These are phyloP conservation scores for Oxystoma pomonae DNA, from an alignment of 2,888 invertebrate species.

Conservation along the genomic window DNA sequence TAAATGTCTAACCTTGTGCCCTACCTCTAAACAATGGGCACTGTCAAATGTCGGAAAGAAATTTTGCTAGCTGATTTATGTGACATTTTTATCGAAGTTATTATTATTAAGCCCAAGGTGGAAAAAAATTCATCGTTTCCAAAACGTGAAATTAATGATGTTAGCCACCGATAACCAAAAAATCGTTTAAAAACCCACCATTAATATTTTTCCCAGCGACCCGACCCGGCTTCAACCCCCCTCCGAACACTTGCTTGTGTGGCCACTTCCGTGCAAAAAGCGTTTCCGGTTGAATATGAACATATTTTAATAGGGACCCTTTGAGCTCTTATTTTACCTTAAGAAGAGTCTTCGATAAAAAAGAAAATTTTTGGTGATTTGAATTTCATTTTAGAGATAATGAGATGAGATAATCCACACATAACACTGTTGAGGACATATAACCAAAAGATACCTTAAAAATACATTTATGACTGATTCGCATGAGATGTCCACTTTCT, in stretches of 20 bases:
- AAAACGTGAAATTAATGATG: neutral
- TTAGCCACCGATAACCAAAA: neutral
- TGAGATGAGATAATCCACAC: no score
- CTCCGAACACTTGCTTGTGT: neutral
- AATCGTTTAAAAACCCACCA: neutral
- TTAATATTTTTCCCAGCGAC: neutral
- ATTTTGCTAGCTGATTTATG: neutral
- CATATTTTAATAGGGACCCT: no score
- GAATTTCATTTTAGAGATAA: no score
- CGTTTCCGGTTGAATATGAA: neutral
- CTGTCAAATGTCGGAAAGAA: no score
- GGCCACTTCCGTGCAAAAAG: neutral
- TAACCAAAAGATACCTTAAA: no score
- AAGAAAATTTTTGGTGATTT: no score
- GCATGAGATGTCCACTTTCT: no score
- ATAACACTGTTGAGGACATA: no score
- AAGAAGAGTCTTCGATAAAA: no score
- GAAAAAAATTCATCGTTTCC: neutral
- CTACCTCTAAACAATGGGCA: neutral
- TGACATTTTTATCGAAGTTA: neutral
- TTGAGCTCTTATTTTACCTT: no score
- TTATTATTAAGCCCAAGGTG: neutral
- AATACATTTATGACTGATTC: no score
- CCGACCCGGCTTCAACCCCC: neutral
- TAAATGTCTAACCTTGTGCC: neutral